A percentile compares a stretch with the other conserved stretches of the same genome.
Evolutionary conservation across 2,797 vertebrate genomes (phyloP).

Genomic region (Danio jaintianensis): DNA sequence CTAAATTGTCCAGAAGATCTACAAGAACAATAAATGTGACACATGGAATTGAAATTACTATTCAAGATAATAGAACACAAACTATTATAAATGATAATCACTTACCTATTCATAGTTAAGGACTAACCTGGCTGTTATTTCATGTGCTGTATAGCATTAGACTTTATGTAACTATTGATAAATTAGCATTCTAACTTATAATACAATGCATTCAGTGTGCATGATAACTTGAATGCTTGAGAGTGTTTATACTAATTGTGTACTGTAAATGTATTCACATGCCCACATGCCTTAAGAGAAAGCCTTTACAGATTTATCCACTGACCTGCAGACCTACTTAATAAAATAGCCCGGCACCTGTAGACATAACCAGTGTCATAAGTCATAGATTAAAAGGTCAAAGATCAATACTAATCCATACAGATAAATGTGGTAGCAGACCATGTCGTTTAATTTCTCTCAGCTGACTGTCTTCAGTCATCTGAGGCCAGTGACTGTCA

Average conservation of each 20-base stretch:
- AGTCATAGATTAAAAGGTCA: background rate
- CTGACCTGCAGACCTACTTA: background rate
- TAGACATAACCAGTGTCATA: background rate
- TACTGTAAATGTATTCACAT: background rate
- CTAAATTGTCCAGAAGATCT: conserved; percentile 82
- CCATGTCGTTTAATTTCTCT: background rate
- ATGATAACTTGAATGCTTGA: too few species aligned
- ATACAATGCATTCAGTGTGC: background rate
- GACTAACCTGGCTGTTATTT: background rate
- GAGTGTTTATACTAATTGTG: background rate
- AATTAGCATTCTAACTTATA: too few species aligned
- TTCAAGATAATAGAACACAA: background rate
- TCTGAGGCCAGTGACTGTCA: background rate
- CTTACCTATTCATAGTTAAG: background rate
- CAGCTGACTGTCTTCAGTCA: background rate
- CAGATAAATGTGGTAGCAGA: too few species aligned
- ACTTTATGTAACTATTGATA: too few species aligned
- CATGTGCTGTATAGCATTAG: too few species aligned
- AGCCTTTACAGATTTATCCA: background rate
- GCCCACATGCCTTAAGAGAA: background rate
- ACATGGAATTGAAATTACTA: background rate
- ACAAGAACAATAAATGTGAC: background rate
- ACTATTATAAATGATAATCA: background rate
- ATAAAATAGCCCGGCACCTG: background rate
- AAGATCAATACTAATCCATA: background rate